Base-by-base conservation (phyloP, 2,888 invertebrate genomes). In the Dasypogon diadema region DNA sequence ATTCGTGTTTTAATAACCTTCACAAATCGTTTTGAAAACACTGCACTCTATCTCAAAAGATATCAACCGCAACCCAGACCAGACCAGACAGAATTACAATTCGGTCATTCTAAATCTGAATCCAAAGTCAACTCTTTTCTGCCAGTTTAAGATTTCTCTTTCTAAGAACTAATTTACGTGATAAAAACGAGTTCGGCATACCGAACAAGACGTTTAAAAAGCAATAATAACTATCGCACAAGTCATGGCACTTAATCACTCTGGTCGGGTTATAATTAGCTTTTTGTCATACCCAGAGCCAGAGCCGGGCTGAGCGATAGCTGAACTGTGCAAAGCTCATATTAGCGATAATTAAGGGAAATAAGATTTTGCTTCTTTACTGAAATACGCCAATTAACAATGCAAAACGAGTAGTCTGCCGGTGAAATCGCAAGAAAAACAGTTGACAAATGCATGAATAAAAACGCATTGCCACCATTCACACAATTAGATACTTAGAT, bases 211-310 rank as follows among this genome's bases (percentile, higher is more conserved):
- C 42, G n/a, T 42, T 1, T 3, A n/a, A 42, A 42, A 21, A 60
- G 60, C 3, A 37, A 60, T 21, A 60, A 60, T 37, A 37, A 22
- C 34, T 34, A 37, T 37, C 34, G 37, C 34, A 60, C 60, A 60
- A 37, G 60, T 60, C 60, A 60, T 60, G 60, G 21, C 37, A 34
- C 34, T 60, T 60, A 60, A 34, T 60, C 60, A 60, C 60, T 60
- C 37, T 60, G 37, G 37, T 37, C 16, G 37, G 34, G 60, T 37
- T 60, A 60, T 60, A 60, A 60, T 60, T 60, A 60, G 37, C 37
- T 34, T n/a, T 34, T 60, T 21, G 60, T 60, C 60, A 60, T 37
- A 37, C 26, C 34, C n/a, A n/a, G n/a, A n/a, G 30, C 58, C 58
- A 30, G 58, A 16, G 16, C n/a, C 6, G 58, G 30, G 16, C 30